Conservation (phyloP, 2,113 vertebrate species). For the Anhinga anhinga region DNA sequence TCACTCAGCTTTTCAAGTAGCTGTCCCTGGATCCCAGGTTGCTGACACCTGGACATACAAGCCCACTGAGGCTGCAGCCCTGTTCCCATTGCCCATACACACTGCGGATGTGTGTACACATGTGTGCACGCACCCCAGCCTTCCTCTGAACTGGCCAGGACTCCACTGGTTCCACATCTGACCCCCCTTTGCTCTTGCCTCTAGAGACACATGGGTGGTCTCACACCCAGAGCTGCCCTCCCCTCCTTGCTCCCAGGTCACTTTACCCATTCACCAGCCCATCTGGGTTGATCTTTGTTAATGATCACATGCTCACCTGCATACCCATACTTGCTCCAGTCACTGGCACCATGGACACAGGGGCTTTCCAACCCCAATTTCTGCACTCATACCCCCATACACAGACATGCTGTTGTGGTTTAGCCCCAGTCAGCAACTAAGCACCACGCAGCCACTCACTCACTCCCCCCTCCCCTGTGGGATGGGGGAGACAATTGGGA, state of each 20-base stretch:
- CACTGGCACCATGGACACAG: background rate
- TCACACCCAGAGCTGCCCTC: background rate
- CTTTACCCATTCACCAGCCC: background rate
- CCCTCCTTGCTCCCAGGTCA: background rate
- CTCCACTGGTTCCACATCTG: background rate
- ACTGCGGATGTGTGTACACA: accelerated
- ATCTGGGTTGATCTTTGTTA: background rate
- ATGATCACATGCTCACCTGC: accelerated
- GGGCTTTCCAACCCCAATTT: background rate
- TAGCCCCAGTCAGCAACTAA: too few species aligned
- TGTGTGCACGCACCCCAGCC: accelerated
- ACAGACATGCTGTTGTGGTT: too few species aligned
- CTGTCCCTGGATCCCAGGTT: background rate
- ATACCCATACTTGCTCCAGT: background rate
- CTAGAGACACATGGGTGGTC: background rate
- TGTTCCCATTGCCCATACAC: background rate
- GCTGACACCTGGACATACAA: background rate
- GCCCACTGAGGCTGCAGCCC: background rate
- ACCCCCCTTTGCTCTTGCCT: background rate
- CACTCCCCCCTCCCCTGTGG: too few species aligned
- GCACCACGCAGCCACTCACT: too few species aligned
- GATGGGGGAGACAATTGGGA: too few species aligned
- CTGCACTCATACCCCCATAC: accelerated
- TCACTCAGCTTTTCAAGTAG: background rate
- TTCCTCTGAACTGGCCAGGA: background rate